Percentiles rank a stretch among this genome's conserved stretches.
Conservation (phyloP, 2,888 invertebrate genomes). For the Stegophylla sp. region DNA sequence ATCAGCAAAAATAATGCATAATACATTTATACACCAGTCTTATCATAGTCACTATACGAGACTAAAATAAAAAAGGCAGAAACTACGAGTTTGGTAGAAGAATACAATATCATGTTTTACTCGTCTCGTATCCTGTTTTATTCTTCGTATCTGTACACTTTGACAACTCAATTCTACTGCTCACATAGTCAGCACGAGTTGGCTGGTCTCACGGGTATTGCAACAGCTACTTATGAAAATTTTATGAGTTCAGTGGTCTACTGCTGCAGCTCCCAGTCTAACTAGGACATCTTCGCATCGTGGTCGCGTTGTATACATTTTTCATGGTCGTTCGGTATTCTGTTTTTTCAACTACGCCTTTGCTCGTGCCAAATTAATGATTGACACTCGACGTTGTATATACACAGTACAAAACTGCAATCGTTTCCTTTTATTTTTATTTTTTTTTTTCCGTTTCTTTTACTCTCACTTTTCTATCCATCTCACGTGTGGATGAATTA, state of each 20-base stretch:
- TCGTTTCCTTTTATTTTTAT: conserved; percentile 13
- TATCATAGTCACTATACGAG: not conserved
- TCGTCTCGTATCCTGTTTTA: conserved; percentile 42
- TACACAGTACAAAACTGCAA: conserved; percentile 21
- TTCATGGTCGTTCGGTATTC: conserved; percentile 57
- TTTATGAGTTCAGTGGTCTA: conserved; percentile 47
- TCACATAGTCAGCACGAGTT: not conserved
- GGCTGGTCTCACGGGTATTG: conserved; percentile 48
- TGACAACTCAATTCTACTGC: conserved; percentile 47
- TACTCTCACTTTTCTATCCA: not conserved
- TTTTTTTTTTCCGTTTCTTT: conserved; percentile 1
- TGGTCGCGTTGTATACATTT: conserved; percentile 45
- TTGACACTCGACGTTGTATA: conserved; percentile 41
- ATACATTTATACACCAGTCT: not conserved
- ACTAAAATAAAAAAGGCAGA: not conserved
- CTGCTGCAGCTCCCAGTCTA: not conserved
- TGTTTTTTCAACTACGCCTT: conserved; percentile 23
- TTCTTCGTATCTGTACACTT: conserved; percentile 33
- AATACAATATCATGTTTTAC: conserved; percentile 40
- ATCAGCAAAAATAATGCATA: not conserved
- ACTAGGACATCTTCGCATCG: conserved; percentile 41
- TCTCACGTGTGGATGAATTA: conserved; percentile 19
- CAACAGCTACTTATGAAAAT: conserved; percentile 44
- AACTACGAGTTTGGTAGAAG: conserved; percentile 2
- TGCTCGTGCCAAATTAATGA: conserved; percentile 53